Conservation (phyloP, 2,113 vertebrate species). For the Fukomys damarensis region DNA sequence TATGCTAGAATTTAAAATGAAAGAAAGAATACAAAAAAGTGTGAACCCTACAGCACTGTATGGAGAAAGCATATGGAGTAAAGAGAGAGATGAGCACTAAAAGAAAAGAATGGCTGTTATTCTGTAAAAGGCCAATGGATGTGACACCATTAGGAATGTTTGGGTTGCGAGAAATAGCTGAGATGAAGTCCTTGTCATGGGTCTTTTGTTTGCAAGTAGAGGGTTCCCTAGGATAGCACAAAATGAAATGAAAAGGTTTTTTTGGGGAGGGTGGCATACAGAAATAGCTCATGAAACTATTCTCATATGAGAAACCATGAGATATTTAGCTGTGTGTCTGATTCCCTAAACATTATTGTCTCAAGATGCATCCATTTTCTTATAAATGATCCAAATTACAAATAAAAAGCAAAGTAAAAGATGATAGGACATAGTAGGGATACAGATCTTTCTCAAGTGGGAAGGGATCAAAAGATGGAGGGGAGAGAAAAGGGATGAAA, state of each 20-base stretch:
- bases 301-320: not conserved
- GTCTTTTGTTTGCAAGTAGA: not conserved
- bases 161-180: not conserved
- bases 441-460: not conserved
- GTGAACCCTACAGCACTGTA: not conserved
- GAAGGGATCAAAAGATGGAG: not conserved
- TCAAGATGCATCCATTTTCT: not conserved
- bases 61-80: not conserved
- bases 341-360: not conserved
- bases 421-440: not conserved
- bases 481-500: not conserved
- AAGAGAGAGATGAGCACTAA: no score
- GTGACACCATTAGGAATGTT: not conserved
- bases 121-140: not conserved
- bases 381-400: not conserved
- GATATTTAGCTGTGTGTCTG: not conserved
- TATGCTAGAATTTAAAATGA: not conserved
- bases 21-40: not conserved
- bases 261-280: not conserved
- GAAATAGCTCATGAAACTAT: not conserved
- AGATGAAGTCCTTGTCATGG: not conserved
- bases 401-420: not conserved
- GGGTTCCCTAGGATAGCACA: not conserved
- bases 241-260: not conserved
- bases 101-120: not conserved